Percentiles rank a stretch among this genome's conserved stretches.
Evolutionary conservation across 2,888 invertebrate species (phyloP).

Genomic region (Tupiocoris notatus): DNA sequence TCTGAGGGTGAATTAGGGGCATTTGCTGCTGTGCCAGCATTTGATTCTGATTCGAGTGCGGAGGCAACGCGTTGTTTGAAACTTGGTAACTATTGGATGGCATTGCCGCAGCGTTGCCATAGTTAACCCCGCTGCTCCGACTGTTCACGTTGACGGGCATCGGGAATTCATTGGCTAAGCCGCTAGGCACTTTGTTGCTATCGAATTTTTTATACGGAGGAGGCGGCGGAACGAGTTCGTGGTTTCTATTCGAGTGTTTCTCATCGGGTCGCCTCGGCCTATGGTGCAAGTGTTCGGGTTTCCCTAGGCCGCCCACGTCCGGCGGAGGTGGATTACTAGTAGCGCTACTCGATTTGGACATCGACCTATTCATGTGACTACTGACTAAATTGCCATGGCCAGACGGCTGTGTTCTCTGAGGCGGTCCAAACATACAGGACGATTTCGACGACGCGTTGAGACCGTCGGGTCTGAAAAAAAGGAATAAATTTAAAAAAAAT

Average conservation of each 20-base stretch:
- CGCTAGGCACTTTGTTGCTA: constrained; percentile 42
- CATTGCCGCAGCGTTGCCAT: constrained; percentile 11
- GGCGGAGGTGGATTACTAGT: constrained; percentile 49
- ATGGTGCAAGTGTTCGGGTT: constrained; percentile 44
- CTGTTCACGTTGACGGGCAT: constrained; percentile 43
- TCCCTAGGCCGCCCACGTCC: constrained; percentile 51
- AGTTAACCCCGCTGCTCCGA: constrained; percentile 48
- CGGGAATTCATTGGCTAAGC: constrained; percentile 32
- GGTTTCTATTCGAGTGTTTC: constrained; percentile 46
- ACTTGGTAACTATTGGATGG: constrained; percentile 51
- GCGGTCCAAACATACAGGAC: constrained; percentile 47
- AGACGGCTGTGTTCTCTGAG: constrained; percentile 44
- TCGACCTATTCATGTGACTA: constrained; percentile 51
- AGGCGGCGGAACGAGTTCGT: constrained; percentile 45
- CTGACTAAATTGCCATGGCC: constrained; percentile 21
- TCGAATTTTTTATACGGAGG: constrained; percentile 39
- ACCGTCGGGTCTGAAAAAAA: constrained; percentile 42
- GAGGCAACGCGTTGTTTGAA: background rate
- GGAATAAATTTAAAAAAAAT: no score
- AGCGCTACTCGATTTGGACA: constrained; percentile 53
- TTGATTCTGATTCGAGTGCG: background rate
- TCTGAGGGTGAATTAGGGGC: constrained; percentile 48
- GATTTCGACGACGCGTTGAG: constrained; percentile 39
- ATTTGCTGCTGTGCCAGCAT: constrained; percentile 45
- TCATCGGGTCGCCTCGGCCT: constrained; percentile 35